These are phyloP conservation scores for Syngnathus typhle DNA, from an alignment of 2,113 vertebrate genomes.

Conservation along the genomic window DNA sequence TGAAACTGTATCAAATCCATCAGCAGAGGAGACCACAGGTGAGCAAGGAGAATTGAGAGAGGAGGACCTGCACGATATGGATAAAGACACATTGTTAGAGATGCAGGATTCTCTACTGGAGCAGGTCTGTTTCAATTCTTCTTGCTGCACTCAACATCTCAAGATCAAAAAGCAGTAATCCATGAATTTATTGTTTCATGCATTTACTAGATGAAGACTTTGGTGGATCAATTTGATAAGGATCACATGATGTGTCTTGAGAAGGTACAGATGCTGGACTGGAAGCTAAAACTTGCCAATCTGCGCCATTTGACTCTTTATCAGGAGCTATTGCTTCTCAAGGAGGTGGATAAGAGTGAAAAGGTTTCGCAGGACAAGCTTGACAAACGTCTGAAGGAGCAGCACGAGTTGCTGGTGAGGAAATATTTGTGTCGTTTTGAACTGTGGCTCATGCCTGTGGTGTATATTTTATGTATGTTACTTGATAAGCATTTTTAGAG, in stretches of 20 bases:
- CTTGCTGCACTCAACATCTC: neutral
- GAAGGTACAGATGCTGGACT: constrained; percentile 75
- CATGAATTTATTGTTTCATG: neutral
- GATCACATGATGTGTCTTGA: constrained; percentile 77
- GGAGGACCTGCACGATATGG: constrained; percentile 55
- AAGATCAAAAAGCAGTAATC: neutral
- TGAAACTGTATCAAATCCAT: neutral
- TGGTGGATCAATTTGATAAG: constrained; percentile 75
- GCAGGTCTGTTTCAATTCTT: constrained; percentile 66
- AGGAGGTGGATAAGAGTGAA: constrained; percentile 80
- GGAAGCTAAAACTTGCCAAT: constrained; percentile 78
- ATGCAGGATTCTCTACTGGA: constrained; percentile 75
- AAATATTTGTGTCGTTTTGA: neutral
- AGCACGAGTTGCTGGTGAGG: constrained; percentile 50
- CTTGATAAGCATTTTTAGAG: neutral
- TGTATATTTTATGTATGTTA: neutral
- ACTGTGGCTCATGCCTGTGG: neutral
- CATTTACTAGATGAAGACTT: constrained; percentile 71
- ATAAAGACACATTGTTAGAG: constrained; percentile 74
- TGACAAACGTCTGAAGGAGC: constrained; percentile 61
- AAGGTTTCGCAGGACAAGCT: constrained; percentile 73
- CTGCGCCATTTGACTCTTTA: constrained; percentile 75
- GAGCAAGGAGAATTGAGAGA: constrained; percentile 41
- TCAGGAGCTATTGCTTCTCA: constrained; percentile 84
- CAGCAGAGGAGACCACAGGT: neutral